Conservation (phyloP, 2,888 invertebrate species). For the Julus scandinavius region DNA sequence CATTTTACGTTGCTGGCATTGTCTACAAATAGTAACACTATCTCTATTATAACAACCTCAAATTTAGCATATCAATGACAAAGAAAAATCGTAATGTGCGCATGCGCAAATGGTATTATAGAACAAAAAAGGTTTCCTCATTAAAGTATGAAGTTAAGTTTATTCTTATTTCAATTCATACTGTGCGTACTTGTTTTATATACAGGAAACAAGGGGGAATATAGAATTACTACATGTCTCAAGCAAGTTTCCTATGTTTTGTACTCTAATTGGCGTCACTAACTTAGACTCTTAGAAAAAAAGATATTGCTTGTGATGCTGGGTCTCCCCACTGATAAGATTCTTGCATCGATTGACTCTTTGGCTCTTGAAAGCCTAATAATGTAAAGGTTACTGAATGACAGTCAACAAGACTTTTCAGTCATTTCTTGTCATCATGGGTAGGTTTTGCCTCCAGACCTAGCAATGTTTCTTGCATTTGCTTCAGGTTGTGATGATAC, state of each 20-base stretch:
- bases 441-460: not conserved
- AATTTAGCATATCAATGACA: not conserved
- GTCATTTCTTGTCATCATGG: not conserved
- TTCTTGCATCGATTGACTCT: not conserved
- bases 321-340: not conserved
- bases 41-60: not conserved
- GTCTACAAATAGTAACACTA: not conserved
- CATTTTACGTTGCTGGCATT: not conserved
- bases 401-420: not conserved
- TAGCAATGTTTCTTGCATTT: not conserved
- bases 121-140: not conserved
- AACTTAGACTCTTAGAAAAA: not conserved
- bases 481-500: not conserved
- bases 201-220: not conserved
- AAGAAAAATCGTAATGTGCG: not conserved
- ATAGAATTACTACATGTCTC: constrained; percentile 20
- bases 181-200: not conserved
- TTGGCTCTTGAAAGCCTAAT: not conserved
- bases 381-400: not conserved
- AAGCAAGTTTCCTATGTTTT: not conserved
- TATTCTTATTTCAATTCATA: not conserved
- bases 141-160: not conserved
- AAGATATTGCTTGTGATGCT: not conserved
- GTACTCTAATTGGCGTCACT: constrained; percentile 2
- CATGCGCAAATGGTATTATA: not conserved